Percentiles rank a stretch among this genome's conserved stretches.
These are phyloP conservation scores for Thera britannica DNA, from an alignment of 2,888 invertebrate species.

Conservation along the genomic window DNA sequence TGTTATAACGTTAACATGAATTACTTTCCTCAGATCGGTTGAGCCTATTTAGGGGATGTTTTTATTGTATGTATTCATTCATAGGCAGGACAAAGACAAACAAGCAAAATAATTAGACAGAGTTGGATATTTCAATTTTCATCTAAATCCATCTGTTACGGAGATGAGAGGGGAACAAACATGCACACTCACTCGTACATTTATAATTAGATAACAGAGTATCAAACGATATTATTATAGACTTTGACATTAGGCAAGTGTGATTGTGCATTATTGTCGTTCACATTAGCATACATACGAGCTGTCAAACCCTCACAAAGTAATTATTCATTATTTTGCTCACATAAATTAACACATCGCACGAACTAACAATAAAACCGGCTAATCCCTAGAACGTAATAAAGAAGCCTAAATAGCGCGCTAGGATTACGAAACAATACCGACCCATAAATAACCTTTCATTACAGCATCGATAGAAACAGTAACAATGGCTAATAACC, in stretches of 20 bases:
- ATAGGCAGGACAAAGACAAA: no score
- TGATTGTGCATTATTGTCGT: not conserved
- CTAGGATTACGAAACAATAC: constrained; percentile 42
- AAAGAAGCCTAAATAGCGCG: constrained; percentile 33
- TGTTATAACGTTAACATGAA: not conserved
- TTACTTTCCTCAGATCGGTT: no score
- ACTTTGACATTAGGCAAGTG: not conserved
- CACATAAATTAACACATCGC: constrained; percentile 30
- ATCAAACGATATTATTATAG: no score
- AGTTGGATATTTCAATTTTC: no score
- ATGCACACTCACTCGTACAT: no score
- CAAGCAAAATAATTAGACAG: no score
- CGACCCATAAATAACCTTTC: constrained; percentile 57
- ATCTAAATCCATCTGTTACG: no score
- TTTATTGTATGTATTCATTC: no score
- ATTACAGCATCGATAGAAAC: constrained; percentile 55
- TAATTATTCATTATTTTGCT: constrained; percentile 27
- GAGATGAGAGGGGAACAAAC: no score
- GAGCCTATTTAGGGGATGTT: no score
- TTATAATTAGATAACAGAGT: no score
- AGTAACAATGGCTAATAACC: constrained; percentile 52
- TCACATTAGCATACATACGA: constrained; percentile 16
- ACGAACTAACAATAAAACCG: constrained; percentile 34
- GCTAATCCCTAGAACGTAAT: constrained; percentile 36
- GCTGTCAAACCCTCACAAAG: constrained; percentile 11